These are phyloP conservation scores for Charanyca ferruginea DNA, from an alignment of 2,888 invertebrate genomes.

Conservation along the genomic window DNA sequence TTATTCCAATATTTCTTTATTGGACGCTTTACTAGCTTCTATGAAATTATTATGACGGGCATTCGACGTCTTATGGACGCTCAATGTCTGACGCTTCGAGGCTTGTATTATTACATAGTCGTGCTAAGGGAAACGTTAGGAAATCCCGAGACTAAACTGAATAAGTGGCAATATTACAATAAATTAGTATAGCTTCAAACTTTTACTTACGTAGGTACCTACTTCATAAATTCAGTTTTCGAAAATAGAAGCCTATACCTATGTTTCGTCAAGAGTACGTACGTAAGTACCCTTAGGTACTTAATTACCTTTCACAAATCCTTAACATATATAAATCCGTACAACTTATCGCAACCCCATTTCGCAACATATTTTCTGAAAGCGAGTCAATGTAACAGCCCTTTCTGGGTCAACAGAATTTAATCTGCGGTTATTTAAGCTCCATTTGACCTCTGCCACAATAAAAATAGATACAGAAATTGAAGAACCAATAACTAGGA, in stretches of 20 bases:
- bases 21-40: slow-evolving; percentile 30
- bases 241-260: not conserved
- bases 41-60: slow-evolving; percentile 52
- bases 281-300: too few relatives aligned
- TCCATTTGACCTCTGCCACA: slow-evolving; percentile 40
- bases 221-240: not conserved
- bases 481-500: slow-evolving; percentile 16
- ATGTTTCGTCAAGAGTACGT: not conserved
- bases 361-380: slow-evolving; percentile 31
- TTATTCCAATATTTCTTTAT: slow-evolving; percentile 52
- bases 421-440: slow-evolving; percentile 54
- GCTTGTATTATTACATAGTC: slow-evolving; percentile 31
- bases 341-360: slow-evolving; percentile 10
- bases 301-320: slow-evolving; percentile 19
- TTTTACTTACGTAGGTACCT: too few relatives aligned
- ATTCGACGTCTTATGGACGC: slow-evolving; percentile 27
- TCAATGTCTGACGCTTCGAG: slow-evolving; percentile 46
- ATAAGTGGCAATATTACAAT: not conserved
- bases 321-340: slow-evolving; percentile 11
- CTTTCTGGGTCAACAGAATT: slow-evolving; percentile 46
- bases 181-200: not conserved
- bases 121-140: slow-evolving; percentile 18
- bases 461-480: slow-evolving; percentile 36
- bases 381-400: slow-evolving; percentile 22
- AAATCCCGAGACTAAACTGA: slow-evolving; percentile 2